Evolutionary conservation across 2,797 vertebrate genomes (phyloP).

Genomic region (Clarias pachynema): DNA sequence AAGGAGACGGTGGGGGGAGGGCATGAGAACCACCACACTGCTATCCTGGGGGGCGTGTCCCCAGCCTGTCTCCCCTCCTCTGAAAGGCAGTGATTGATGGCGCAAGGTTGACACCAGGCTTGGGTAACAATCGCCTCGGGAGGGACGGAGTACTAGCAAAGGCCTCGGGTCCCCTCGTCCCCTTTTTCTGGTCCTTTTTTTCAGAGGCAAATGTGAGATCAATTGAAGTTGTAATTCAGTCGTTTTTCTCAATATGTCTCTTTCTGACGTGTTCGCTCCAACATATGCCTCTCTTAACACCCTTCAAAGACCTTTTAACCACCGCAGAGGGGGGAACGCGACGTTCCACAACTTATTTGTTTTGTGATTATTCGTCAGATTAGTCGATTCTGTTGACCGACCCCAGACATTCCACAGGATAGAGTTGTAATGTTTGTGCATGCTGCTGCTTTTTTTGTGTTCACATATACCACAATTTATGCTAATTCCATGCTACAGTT

Average conservation of each 20-base stretch:
- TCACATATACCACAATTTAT: background rate
- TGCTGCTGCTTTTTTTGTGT: slow-evolving; percentile 37
- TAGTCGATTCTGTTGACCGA: slow-evolving; percentile 65
- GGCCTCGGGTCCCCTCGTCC: slow-evolving; percentile 71
- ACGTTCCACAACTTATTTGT: slow-evolving; percentile 59
- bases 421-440: slow-evolving; percentile 57
- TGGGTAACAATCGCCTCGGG: slow-evolving; percentile 81
- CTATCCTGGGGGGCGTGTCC: slow-evolving; percentile 78
- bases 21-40: slow-evolving; percentile 85
- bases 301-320: slow-evolving; percentile 65
- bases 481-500: background rate
- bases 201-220: slow-evolving; percentile 79
- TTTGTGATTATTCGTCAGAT: slow-evolving; percentile 69
- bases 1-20: slow-evolving; percentile 76
- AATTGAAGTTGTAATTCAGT: slow-evolving; percentile 78
- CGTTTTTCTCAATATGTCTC: slow-evolving; percentile 79
- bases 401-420: slow-evolving; percentile 63
- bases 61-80: slow-evolving; percentile 79
- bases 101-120: slow-evolving; percentile 79
- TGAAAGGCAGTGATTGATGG: slow-evolving; percentile 85
- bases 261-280: slow-evolving; percentile 73
- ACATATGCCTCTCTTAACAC: slow-evolving; percentile 72
- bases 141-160: slow-evolving; percentile 76
- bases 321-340: slow-evolving; percentile 41
- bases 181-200: slow-evolving; percentile 72